Evolutionary conservation across 2,797 vertebrate genomes (phyloP).

Genomic region (Tauraco hartlaubi): DNA sequence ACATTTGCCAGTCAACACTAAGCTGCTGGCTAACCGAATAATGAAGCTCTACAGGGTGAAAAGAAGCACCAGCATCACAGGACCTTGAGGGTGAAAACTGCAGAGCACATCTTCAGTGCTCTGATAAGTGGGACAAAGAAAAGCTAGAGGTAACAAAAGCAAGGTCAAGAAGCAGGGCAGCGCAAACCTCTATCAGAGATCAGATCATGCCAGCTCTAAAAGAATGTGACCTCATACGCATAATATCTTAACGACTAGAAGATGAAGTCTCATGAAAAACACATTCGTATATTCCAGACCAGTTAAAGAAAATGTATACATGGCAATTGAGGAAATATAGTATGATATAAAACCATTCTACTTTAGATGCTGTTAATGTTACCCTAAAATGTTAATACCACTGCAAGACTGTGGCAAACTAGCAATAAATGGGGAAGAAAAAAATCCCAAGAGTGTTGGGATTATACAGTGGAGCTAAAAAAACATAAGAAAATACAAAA

Average conservation of each 20-base stretch:
- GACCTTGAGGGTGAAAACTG: constrained; percentile 1
- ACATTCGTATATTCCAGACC: not conserved
- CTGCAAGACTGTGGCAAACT: not conserved
- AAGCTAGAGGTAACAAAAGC: not conserved
- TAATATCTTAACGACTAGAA: not conserved
- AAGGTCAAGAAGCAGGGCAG: constrained; percentile 23
- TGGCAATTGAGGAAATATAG: not conserved
- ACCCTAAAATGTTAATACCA: not conserved
- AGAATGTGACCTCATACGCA: not conserved
- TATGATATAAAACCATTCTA: not conserved
- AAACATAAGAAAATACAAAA: not conserved
- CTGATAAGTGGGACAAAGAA: not conserved
- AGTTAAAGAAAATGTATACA: not conserved
- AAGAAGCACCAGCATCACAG: not conserved
- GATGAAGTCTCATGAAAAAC: not conserved
- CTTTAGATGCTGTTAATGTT: not conserved
- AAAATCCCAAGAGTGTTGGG: not conserved
- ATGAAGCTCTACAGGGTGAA: not conserved
- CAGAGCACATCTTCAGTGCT: not conserved
- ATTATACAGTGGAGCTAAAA: not conserved
- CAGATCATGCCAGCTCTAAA: not conserved
- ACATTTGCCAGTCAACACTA: not conserved
- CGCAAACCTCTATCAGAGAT: not conserved
- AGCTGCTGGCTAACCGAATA: not conserved
- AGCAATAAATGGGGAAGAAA: not conserved